Base-by-base conservation (phyloP, 2,797 vertebrate species). In the Novumbra hubbsi region DNA sequence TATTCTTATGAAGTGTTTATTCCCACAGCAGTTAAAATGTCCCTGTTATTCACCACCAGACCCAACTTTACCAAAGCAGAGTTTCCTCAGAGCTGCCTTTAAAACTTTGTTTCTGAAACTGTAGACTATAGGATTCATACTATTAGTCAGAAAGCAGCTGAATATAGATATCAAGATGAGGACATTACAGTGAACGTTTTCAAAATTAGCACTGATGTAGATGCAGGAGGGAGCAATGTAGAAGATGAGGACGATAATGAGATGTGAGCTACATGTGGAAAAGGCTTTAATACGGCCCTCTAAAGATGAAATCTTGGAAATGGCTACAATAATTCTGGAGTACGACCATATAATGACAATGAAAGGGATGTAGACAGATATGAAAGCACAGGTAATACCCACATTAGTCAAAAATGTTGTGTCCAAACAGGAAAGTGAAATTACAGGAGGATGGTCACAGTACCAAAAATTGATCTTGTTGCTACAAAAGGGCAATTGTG, bases 81-180 rank as follows among this genome's bases (percentile, higher is more conserved):
- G 19, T 55, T 55, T 55, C 50, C 21, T 21, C 7, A 69, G 3
- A 69, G 19, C 41, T 49, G 0, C 41, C 45, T 69, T 11, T 72
- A 50, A 41, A 21, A 63, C 12, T 73, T 64, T 49, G 55, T 73
- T 64, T 63, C 57, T 63, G 57, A 64, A 73, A 49, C 38, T 30
- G 41, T 67, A 73, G n/a, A 73, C 32, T 5, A 45, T 21, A 8
- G 24, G 32, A 19, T 74, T 73, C 15, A 55, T 8, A 52, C 66
- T 19, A 52, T 24, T 28, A 32, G 38, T 24, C 21, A 73, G 32
- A 48, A 66, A 15, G 21, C 27, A 67, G 16, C 27, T 57, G 70
- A 60, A n/a, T 63, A 72, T 63, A 16, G 21, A 63, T 12, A 64
- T 63, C 32, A 64, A 72, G 7, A 63, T 45, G 19, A 64, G 14